Percentiles rank a stretch among this genome's conserved stretches.
Evolutionary conservation across 2,113 vertebrate genomes (phyloP).

Genomic region (Dromas ardeola): DNA sequence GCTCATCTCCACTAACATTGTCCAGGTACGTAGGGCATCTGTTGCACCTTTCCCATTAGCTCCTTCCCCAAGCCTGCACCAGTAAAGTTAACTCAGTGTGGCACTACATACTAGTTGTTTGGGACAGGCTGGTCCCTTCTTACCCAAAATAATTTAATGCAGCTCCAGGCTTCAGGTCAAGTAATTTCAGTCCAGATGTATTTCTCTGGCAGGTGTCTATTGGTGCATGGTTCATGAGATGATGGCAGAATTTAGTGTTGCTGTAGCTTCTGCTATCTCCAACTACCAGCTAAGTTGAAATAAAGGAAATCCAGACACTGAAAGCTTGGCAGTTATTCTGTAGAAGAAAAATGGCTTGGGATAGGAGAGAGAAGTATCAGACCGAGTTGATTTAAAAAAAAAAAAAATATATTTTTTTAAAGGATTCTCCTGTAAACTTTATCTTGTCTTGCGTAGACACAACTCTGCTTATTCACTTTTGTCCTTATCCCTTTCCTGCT

Average conservation of each 20-base stretch:
- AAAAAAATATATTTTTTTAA: too few relatives aligned
- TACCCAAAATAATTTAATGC: not conserved
- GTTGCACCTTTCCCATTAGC: not conserved
- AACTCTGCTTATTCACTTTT: not conserved
- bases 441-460: not conserved
- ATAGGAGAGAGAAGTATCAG: not conserved
- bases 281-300: not conserved
- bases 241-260: not conserved
- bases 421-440: not conserved
- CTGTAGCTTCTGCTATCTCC: not conserved
- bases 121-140: not conserved
- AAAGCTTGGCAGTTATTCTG: not conserved
- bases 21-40: slow-evolving; percentile 40
- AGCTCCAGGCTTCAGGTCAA: not conserved
- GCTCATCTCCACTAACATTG: slow-evolving; percentile 54
- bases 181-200: not conserved
- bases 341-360: not conserved
- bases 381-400: not conserved
- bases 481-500: not conserved
- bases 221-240: not conserved
- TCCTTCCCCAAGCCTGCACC: not conserved
- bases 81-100: not conserved
- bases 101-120: not conserved
- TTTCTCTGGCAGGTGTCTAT: not conserved
- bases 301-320: not conserved